These are phyloP conservation scores for Sebastes cheni DNA, from an alignment of 2,797 vertebrate genomes.

Conservation along the genomic window DNA sequence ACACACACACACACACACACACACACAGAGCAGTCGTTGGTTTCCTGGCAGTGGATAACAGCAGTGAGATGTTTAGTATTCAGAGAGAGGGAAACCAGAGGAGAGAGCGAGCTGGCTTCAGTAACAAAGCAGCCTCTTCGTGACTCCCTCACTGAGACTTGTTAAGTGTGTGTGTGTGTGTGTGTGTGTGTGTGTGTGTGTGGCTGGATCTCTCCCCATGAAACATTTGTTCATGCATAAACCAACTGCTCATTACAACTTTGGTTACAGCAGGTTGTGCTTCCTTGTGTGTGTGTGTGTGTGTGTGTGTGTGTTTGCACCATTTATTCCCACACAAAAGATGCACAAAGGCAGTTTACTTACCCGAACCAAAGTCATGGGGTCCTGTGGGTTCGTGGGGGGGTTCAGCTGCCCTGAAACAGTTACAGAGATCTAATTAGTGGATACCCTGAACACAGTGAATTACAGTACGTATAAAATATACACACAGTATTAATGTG, in stretches of 20 bases:
- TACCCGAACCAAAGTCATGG: slow-evolving; percentile 45
- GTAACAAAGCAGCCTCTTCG: slow-evolving; percentile 41
- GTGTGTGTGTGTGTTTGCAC: not conserved
- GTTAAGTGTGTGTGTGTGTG: not conserved
- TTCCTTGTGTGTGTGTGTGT: not conserved
- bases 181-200: slow-evolving; percentile 9
- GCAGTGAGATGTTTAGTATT: slow-evolving; percentile 53
- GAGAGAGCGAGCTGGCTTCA: slow-evolving; percentile 22
- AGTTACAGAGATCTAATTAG: not conserved
- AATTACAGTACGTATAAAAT: no score
- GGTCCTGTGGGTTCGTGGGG: not conserved
- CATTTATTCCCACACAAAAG: not conserved
- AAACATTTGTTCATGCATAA: slow-evolving; percentile 60
- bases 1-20: not conserved
- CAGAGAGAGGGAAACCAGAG: slow-evolving; percentile 31
- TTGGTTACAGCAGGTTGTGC: not conserved
- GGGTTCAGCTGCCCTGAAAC: slow-evolving; percentile 54
- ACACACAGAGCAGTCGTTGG: not conserved
- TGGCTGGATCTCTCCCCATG: slow-evolving; percentile 6
- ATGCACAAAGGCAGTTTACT: slow-evolving; percentile 1
- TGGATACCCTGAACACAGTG: not conserved
- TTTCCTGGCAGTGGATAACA: slow-evolving; percentile 31
- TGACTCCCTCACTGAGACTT: slow-evolving; percentile 17
- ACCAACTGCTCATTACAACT: slow-evolving; percentile 30
- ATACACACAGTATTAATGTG: no score